Percentiles rank a stretch among this genome's conserved stretches.
Evolutionary conservation across 1,140 invertebrate genomes (phyloP).

Genomic region (Achroia grisella): DNA sequence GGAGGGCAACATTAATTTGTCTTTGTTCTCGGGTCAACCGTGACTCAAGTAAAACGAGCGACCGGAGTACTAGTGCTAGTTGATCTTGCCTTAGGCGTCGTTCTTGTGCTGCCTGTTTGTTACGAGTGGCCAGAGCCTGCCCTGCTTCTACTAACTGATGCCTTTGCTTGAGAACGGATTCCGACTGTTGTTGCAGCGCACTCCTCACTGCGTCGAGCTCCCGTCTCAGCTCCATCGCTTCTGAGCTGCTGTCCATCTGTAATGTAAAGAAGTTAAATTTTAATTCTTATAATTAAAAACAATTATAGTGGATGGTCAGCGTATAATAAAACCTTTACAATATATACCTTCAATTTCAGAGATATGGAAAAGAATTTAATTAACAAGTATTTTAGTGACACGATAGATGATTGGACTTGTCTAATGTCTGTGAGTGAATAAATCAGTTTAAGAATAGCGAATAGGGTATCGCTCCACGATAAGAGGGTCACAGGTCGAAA

Average conservation of each 20-base stretch:
- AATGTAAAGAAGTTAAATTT: constrained; percentile 45
- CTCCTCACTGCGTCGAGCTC: constrained; percentile 78
- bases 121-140: constrained; percentile 76
- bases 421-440: too few species aligned
- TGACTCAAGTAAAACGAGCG: constrained; percentile 81
- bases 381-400: too few species aligned
- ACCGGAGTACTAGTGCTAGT: constrained; percentile 79
- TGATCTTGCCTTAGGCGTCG: constrained; percentile 78
- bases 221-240: constrained; percentile 69
- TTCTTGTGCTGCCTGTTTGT: constrained; percentile 76
- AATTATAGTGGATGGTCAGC: too few species aligned
- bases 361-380: too few species aligned
- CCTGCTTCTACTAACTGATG: constrained; percentile 74
- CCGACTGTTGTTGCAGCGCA: constrained; percentile 77
- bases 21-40: constrained; percentile 84
- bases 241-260: constrained; percentile 76
- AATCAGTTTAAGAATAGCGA: too few species aligned
- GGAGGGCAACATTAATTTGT: constrained; percentile 78
- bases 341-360: too few species aligned
- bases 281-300: constrained; percentile 5
- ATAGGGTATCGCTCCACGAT: too few species aligned
- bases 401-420: too few species aligned
- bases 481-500: too few species aligned
- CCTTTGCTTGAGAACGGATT: constrained; percentile 75
- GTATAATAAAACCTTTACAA: too few species aligned